Conservation (phyloP, 2,888 invertebrate species). For the Labia minor region DNA sequence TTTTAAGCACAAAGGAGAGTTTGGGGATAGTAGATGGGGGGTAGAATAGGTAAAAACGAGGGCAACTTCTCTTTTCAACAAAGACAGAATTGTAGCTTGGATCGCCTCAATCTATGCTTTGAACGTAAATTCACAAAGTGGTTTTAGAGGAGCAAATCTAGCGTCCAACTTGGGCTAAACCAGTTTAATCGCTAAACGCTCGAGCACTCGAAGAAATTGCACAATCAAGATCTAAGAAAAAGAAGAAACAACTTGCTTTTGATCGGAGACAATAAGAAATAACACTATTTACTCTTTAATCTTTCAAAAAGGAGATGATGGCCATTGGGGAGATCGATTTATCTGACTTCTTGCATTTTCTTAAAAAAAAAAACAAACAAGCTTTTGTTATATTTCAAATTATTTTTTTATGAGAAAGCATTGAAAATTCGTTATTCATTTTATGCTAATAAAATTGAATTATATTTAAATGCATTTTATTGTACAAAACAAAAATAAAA, state of each 20-base stretch:
- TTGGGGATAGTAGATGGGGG: background rate
- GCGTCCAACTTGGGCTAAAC: background rate
- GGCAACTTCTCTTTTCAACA: too few relatives aligned
- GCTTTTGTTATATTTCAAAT: too few relatives aligned
- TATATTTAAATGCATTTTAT: too few relatives aligned
- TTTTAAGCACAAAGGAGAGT: too few relatives aligned
- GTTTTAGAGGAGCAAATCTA: constrained; percentile 4
- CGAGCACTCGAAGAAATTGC: background rate
- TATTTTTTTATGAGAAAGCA: too few relatives aligned
- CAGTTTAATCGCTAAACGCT: constrained; percentile 13
- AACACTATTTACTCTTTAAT: constrained; percentile 13
- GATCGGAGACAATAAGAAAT: constrained; percentile 13
- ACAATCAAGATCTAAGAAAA: constrained; percentile 8
- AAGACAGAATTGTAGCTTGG: background rate
- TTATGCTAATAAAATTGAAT: too few relatives aligned
- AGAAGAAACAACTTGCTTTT: background rate
- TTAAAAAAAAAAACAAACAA: too few relatives aligned
- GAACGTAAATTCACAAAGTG: constrained; percentile 4
- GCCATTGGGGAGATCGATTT: background rate
- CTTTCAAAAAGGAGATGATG: background rate
- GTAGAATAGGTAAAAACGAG: background rate
- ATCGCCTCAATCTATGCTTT: constrained; percentile 5
- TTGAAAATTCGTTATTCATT: too few relatives aligned
- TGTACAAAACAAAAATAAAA: too few relatives aligned
- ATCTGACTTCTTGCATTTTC: too few relatives aligned